Base-by-base conservation (phyloP, 2,888 invertebrate species). In the Cheilosia impressa region DNA sequence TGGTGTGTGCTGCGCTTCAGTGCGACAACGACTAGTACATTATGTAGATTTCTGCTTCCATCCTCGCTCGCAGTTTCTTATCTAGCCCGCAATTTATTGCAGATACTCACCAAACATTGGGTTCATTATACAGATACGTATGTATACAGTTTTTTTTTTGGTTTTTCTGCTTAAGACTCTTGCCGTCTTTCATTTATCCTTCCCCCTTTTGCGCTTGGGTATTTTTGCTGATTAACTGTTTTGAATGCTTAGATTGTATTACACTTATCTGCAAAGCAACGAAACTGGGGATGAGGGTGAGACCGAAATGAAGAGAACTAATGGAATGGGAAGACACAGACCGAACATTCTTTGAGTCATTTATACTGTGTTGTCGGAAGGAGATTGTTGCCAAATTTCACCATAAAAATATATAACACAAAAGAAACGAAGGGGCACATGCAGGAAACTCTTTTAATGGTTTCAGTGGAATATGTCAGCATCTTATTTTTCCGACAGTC, bases 221-320 rank as follows among this genome's bases (percentile, higher is more conserved):
- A 65, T 80, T 71, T 65, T 75, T 75, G 80, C 80, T 84, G 84
- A 84, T 80, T 84, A 84, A 84, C 84, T 80, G 80, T 58, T 84
- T 58, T 84, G 80, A 84, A 84, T 84, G 80, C 75, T 80, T 71
- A 75, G 79, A 84, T 84, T 84, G 80, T 84, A 80, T 84, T 84
- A 84, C 80, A 80, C 75, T 80, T 84, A 84, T 80, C 79, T 80
- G 69, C 73, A 79, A 47, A 63, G 63, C 68, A 68, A 52, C 13
- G 24, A 19, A 52, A 38, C 19, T 55, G 45, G n/a, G 55, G 66
- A 72, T 38, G 22, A 22, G 38, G 45, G 50, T 22, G 31, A 63
- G 17, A 45, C 45, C 15, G 17, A n/a, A 43, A 13, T 38, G 45
- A 27, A 62, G 27, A 17, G 24, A 19, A 27, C 15, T 15, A n/a